A percentile compares a stretch with the other conserved stretches of the same genome.
Conservation (phyloP, 1,140 invertebrate species). For the Bombus sylvicola region DNA sequence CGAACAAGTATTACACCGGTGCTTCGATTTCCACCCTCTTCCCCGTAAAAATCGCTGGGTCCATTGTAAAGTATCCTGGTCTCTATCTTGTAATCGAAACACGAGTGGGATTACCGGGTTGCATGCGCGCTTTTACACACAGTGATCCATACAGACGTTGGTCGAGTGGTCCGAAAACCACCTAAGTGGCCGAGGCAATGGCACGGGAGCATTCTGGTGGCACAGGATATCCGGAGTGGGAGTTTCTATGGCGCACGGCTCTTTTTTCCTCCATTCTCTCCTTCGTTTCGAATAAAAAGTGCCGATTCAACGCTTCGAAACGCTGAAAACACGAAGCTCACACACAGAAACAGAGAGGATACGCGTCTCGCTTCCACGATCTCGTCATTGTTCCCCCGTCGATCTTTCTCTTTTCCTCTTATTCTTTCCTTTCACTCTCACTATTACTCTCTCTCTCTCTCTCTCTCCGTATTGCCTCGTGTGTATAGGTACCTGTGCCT, state of each 20-base stretch:
- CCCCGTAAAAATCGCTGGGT: background rate
- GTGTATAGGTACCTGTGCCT: conserved; percentile 42
- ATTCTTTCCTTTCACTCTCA: background rate
- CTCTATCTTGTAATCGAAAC: conserved; percentile 61
- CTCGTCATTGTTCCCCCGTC: conserved; percentile 56
- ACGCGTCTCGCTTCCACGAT: conserved; percentile 50
- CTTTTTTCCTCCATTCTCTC: conserved; percentile 64
- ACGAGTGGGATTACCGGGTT: conserved; percentile 55
- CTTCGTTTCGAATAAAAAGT: conserved; percentile 69
- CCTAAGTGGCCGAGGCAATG: conserved; percentile 73
- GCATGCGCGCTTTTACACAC: conserved; percentile 1
- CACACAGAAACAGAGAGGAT: conserved; percentile 23
- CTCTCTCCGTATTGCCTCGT: background rate
- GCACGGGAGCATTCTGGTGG: conserved; percentile 68
- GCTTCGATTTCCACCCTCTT: background rate
- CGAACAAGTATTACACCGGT: too few species aligned
- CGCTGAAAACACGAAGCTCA: conserved; percentile 36
- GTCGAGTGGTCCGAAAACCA: conserved; percentile 57
- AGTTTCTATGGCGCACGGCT: conserved; percentile 71
- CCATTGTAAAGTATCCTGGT: conserved; percentile 6
- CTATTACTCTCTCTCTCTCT: background rate
- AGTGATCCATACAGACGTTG: background rate
- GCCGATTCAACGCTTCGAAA: conserved; percentile 71
- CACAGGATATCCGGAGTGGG: conserved; percentile 76
- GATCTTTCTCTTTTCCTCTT: background rate